Base-by-base conservation (phyloP, 1,140 invertebrate species). In the Bombus vancouverensis region DNA sequence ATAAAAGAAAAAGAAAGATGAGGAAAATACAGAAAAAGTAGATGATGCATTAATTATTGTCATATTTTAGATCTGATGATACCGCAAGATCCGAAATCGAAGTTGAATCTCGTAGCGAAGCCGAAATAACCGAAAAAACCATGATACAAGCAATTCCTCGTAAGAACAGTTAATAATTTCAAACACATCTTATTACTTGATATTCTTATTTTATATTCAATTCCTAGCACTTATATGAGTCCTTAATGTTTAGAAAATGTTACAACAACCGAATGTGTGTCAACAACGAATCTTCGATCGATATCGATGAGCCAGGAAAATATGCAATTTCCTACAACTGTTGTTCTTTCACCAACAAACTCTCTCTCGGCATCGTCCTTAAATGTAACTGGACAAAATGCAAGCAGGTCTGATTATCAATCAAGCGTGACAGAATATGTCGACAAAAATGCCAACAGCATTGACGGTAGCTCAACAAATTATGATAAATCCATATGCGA, bases 11-110 rank as follows among this genome's bases (percentile, higher is more conserved):
- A 3, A 9, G 4, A 32, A 9, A 18, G 10, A 42, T 32, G 3
- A 0, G 3, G 3, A 34, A 28, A 42, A 12, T 39, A 15, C 3
- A 25, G 25, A 8, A 32, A 66, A 37, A 77, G 13, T 62, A n/a
- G 22, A 13, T 4, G 15, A 44, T 42, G 10, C 22, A 18, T 47
- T 47, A 3, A n/a, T 44, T 44, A 28, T 15, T n/a, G 37, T 81
- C 5, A 34, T 65, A 86, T 89, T 66, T 47, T 77, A 96, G 97
- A 90, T 97, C 97, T 32, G 97, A 98, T 92, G 97, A 97, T 90
- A 97, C 97, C 18, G 96, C 96, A 3, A 95, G 97, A 86, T 97
- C 96, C 0, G 97, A 97, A 94, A 94, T 96, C 13, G 96, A 96
- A 76, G 92, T 94, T 65, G 94, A 96, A 92, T 94, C 94, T 87